Percentiles rank a stretch among this genome's conserved stretches.
Conservation (phyloP, 2,113 vertebrate genomes). For the Trematomus loennbergii region DNA sequence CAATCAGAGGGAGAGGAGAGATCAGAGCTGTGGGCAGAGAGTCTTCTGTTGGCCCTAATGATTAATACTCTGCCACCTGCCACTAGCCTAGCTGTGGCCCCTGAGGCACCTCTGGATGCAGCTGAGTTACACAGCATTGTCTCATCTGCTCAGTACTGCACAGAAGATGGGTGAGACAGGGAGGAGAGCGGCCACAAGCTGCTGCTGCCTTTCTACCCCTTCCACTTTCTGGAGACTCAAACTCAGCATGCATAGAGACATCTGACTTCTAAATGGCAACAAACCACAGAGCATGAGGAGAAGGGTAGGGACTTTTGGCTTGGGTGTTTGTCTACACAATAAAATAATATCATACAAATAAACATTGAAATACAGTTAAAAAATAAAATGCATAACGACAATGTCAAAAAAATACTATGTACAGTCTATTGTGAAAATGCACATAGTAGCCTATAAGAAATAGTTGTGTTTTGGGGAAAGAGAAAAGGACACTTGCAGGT, state of each 20-base stretch:
- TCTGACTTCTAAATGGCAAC: constrained; percentile 5
- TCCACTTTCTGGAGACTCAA: constrained; percentile 26
- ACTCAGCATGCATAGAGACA: constrained; percentile 26
- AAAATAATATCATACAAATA: not conserved
- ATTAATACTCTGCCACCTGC: constrained; percentile 65
- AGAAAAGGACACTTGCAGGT: constrained; percentile 4
- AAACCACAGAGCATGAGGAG: constrained; percentile 3
- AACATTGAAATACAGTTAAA: not conserved
- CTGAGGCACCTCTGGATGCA: constrained; percentile 56
- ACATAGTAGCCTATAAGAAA: not conserved
- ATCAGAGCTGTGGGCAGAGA: constrained; percentile 52
- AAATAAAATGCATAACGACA: not conserved
- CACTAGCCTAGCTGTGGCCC: constrained; percentile 44
- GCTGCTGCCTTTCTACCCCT: constrained; percentile 40
- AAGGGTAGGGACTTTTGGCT: not conserved
- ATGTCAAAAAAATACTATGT: not conserved
- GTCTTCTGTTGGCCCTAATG: constrained; percentile 45
- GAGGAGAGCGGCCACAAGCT: constrained; percentile 34
- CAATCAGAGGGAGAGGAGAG: constrained; percentile 59
- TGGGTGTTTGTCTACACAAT: not conserved
- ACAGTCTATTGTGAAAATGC: not conserved
- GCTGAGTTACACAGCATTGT: constrained; percentile 61
- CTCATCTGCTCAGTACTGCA: constrained; percentile 53
- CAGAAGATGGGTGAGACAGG: constrained; percentile 34
- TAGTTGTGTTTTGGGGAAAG: not conserved